These are phyloP conservation scores for Bilobella aurantiaca DNA, from an alignment of 1,140 invertebrate genomes.

Conservation along the genomic window DNA sequence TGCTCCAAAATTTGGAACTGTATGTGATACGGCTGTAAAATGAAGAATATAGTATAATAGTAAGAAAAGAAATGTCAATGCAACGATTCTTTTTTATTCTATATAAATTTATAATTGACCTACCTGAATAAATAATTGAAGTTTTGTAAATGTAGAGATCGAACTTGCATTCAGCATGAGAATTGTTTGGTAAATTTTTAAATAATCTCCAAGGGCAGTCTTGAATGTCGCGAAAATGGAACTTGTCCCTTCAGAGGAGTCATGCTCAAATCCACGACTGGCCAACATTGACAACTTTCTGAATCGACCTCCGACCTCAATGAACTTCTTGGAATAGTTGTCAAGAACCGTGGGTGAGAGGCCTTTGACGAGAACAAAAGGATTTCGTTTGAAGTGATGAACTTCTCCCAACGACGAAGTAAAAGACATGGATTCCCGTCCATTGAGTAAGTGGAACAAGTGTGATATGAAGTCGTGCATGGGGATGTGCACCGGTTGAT, in stretches of 20 bases:
- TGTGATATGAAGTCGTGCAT: slow-evolving; percentile 13
- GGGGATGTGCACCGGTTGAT: slow-evolving; percentile 12
- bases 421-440: slow-evolving; percentile 23
- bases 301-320: slow-evolving; percentile 12
- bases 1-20: slow-evolving; percentile 22
- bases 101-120: too few relatives aligned
- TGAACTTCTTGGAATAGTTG: slow-evolving; percentile 10
- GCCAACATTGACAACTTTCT: not conserved
- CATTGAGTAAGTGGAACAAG: slow-evolving; percentile 21
- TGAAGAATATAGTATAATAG: not conserved
- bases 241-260: not conserved
- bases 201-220: slow-evolving; percentile 17
- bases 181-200: slow-evolving; percentile 24
- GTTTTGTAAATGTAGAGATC: slow-evolving; percentile 17
- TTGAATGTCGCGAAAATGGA: slow-evolving; percentile 9
- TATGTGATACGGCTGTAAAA: slow-evolving; percentile 18
- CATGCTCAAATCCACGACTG: not conserved
- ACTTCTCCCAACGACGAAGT: not conserved
- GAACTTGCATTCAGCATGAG: slow-evolving; percentile 20
- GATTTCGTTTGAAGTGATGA: slow-evolving; percentile 17
- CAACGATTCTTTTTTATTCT: too few relatives aligned
- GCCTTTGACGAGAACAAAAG: slow-evolving; percentile 18
- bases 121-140: slow-evolving; percentile 25
- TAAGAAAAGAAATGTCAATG: not conserved
- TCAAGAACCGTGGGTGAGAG: slow-evolving; percentile 17